Base-by-base conservation (phyloP, 2,797 vertebrate species). In the Xerus rutilus region DNA sequence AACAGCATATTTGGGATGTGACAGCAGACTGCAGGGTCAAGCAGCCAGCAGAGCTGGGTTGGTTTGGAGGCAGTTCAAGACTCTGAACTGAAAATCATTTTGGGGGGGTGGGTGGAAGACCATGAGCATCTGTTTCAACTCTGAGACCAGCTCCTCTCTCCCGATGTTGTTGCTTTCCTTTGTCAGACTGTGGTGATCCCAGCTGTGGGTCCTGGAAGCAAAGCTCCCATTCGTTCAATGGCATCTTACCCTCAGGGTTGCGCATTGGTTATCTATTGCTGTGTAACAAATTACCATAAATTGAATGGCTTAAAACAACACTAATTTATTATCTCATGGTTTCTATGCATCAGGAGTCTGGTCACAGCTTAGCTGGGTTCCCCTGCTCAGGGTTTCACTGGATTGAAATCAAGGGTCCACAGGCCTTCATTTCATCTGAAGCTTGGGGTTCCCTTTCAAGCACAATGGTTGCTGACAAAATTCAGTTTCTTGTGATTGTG, bases 61-160 rank as follows among this genome's bases (percentile, higher is more conserved):
- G 74, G 76, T 96, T 95, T 95, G 92, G 93, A 98, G 84, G 84
- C 79, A 93, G 64, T 97, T 97, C 94, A 97, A 98, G 79, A 86
- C 72, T 97, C 87, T 95, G 52, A 95, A 95, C 72, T 91, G 72
- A 95, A 97, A 96, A 88, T 74, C 74, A 47, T 93, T 84, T 86
- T 94, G 78, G 70, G 3, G 45, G 94, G 45, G 39, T 39, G 39
- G 39, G 39, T 39, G 39, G 73, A 93, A 94, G 91, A 96, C 86
- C 93, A 77, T 72, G 43, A 97, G 86, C 95, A 96, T 96, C 93
- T 97, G 93, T 97, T 97, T 97, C 83, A 97, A 69, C 67, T 96
- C 86, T 28, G 73, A 96, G 91, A 49, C 70, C 83, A 86, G 89
- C 84, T 96, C 79, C 93, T 97, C 64, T 64, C 25, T 87, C 79